Evolutionary conservation across 37 sponge, comb jelly and placozoan species (phyloP).

Genomic region (Aplysina aerophoba): DNA sequence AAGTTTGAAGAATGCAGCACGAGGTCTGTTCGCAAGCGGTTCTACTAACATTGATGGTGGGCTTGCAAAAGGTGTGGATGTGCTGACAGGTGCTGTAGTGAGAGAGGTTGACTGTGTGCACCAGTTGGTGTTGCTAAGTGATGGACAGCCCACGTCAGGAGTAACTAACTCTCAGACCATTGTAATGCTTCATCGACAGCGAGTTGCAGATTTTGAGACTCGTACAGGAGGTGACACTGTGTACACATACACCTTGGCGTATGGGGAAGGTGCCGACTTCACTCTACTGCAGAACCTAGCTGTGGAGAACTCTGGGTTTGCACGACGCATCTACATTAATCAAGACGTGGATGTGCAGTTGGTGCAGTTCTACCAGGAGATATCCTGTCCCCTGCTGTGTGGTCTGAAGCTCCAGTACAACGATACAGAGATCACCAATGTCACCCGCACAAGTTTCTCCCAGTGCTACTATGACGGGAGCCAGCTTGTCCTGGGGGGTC

Average conservation of each 20-base stretch:
- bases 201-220: neutral
- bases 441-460: neutral
- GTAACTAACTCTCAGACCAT: conserved; percentile 1
- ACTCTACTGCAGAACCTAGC: conserved; percentile 9
- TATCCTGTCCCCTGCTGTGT: conserved; percentile 11
- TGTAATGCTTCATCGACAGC: neutral
- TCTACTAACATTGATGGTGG: conserved; percentile 7
- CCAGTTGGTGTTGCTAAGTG: conserved; percentile 13
- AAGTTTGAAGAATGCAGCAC: neutral
- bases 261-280: neutral
- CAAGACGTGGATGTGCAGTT: neutral
- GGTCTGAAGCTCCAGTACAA: conserved; percentile 11
- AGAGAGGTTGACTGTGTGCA: neutral
- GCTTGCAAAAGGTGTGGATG: neutral
- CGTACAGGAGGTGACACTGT: neutral
- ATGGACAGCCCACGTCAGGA: conserved; percentile 18
- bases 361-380: conserved; percentile 23
- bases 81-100: neutral
- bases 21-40: neutral
- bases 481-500: neutral
- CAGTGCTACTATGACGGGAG: conserved; percentile 26
- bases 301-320: conserved; percentile 18
- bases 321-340: conserved; percentile 15
- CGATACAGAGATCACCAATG: neutral
- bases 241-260: conserved; percentile 21